These are phyloP conservation scores for Cyrtorhinus lividipennis DNA, from an alignment of 1,140 invertebrate species.

Conservation along the genomic window DNA sequence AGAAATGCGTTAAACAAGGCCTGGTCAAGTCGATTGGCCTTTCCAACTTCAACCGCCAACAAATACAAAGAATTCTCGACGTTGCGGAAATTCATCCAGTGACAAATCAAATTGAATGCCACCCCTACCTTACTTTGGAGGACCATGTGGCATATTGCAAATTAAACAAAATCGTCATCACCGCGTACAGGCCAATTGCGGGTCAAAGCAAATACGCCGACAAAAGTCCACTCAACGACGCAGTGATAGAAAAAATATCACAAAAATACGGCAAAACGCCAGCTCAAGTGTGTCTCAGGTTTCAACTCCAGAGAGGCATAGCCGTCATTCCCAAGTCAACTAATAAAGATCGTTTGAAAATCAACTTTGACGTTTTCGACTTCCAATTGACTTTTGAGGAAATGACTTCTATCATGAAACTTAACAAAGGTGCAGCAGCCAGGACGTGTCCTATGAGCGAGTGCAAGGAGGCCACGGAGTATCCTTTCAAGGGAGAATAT, in stretches of 20 bases:
- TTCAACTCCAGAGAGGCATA: constrained; percentile 36
- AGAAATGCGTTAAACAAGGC: constrained; percentile 26
- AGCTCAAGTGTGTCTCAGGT: constrained; percentile 53
- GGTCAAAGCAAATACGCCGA: constrained; percentile 32
- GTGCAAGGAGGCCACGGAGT: too few relatives aligned
- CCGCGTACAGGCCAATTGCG: constrained; percentile 68
- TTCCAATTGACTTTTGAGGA: too few relatives aligned
- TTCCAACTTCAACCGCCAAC: constrained; percentile 30
- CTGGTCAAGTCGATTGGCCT: constrained; percentile 28
- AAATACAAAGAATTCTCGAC: constrained; percentile 27
- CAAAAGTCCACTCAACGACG: constrained; percentile 44
- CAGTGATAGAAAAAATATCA: constrained; percentile 43
- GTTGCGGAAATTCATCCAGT: constrained; percentile 23
- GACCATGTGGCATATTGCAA: constrained; percentile 57
- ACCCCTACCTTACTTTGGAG: constrained; percentile 68
- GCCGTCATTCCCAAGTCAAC: constrained; percentile 47
- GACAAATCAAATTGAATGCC: constrained; percentile 55
- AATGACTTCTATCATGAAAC: too few relatives aligned
- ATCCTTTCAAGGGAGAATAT: too few relatives aligned
- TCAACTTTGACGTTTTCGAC: constrained; percentile 51
- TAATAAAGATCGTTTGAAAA: constrained; percentile 36
- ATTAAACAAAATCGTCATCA: constrained; percentile 52
- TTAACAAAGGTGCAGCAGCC: too few relatives aligned
- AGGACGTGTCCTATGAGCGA: too few relatives aligned
- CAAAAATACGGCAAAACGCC: constrained; percentile 49